These are phyloP conservation scores for Sciurus niger DNA, from an alignment of 2,113 vertebrate genomes.

Conservation along the genomic window DNA sequence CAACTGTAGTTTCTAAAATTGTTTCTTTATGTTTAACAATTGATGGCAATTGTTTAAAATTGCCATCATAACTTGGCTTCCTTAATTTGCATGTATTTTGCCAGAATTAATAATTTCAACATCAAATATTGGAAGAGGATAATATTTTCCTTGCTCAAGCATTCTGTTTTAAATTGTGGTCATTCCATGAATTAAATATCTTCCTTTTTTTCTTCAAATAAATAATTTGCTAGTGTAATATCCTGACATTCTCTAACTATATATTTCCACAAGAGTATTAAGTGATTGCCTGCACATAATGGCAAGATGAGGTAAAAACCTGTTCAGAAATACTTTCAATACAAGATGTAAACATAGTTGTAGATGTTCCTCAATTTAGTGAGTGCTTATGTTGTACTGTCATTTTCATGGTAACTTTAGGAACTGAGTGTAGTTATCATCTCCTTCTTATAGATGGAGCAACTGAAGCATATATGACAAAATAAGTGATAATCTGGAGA, in stretches of 20 bases:
- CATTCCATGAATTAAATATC: background rate
- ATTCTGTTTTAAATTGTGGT: background rate
- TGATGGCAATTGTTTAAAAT: no score
- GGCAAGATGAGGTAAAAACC: background rate
- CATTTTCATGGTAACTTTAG: background rate
- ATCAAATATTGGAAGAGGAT: background rate
- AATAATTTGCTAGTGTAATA: background rate
- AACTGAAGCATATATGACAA: background rate
- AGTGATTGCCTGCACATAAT: background rate
- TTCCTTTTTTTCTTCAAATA: background rate
- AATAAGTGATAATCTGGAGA: background rate
- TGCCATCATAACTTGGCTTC: background rate
- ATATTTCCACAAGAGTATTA: background rate
- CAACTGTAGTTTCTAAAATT: background rate
- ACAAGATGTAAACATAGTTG: background rate
- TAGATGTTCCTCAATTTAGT: background rate
- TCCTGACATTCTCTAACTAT: background rate
- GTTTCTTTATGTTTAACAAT: background rate
- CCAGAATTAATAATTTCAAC: slow-evolving; percentile 26
- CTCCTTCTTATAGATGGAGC: background rate
- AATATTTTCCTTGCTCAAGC: background rate
- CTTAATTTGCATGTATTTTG: background rate
- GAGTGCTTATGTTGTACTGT: background rate
- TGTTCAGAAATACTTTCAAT: background rate
- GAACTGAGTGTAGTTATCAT: background rate